Percentiles rank a stretch among this genome's conserved stretches.
Conservation (phyloP, 2,888 invertebrate genomes). For the Yponomeuta plumbellus region DNA sequence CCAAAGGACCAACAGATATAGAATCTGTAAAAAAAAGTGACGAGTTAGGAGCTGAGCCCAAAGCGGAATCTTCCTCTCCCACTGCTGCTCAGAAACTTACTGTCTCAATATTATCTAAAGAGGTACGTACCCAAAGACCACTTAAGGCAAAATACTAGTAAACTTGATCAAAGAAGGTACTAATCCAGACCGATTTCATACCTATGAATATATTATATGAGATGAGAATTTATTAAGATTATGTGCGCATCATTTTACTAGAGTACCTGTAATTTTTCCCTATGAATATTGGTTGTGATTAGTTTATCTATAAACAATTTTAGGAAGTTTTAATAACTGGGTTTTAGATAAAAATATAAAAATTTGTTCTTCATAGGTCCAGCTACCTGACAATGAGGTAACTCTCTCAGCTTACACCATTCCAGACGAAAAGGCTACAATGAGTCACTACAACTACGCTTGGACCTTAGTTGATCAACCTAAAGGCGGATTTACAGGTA, state of each 20-base stretch:
- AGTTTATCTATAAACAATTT: neutral
- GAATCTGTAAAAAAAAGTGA: conserved; percentile 54
- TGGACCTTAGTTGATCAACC: conserved; percentile 93
- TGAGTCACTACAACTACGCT: conserved; percentile 88
- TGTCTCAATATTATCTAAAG: conserved; percentile 85
- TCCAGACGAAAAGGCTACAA: conserved; percentile 83
- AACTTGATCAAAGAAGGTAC: no score
- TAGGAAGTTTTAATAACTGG: neutral
- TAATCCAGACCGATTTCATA: no score
- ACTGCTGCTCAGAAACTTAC: conserved; percentile 80
- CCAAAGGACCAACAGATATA: conserved; percentile 57
- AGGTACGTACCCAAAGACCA: conserved; percentile 60
- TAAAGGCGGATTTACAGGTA: conserved; percentile 80
- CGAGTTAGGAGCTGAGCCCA: conserved; percentile 36
- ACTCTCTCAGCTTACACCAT: conserved; percentile 88
- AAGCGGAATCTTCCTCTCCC: conserved; percentile 58
- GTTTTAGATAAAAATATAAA: neutral
- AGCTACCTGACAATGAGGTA: conserved; percentile 89
- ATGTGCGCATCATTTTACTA: no score
- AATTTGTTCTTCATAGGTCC: conserved; percentile 40
- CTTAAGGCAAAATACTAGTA: neutral
- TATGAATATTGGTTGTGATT: no score
- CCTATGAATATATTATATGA: no score
- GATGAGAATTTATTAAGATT: no score
- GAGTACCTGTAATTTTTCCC: no score